A percentile compares a stretch with the other conserved stretches of the same genome.
These are phyloP conservation scores for Sandelia bainsii DNA, from an alignment of 2,797 vertebrate genomes.

Conservation along the genomic window DNA sequence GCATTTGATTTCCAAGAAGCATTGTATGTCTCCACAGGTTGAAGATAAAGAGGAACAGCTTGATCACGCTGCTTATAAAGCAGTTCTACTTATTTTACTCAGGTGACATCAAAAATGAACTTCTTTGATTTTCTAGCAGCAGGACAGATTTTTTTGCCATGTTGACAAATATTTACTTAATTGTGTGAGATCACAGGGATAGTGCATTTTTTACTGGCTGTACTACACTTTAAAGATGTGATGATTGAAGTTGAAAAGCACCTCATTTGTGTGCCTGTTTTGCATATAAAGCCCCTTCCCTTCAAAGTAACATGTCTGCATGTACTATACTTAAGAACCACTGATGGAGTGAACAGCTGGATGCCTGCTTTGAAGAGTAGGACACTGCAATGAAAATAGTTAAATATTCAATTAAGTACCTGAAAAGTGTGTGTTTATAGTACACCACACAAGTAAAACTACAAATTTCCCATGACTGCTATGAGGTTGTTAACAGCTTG, in stretches of 20 bases:
- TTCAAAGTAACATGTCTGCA: constrained; percentile 57
- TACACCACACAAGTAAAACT: constrained; percentile 42
- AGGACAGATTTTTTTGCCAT: constrained; percentile 37
- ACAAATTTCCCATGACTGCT: constrained; percentile 52
- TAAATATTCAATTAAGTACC: constrained; percentile 48
- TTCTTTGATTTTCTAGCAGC: constrained; percentile 44
- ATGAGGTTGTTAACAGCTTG: constrained; percentile 73
- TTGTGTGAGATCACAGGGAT: constrained; percentile 54
- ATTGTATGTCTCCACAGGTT: constrained; percentile 27
- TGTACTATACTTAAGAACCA: constrained; percentile 35
- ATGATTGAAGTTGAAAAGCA: constrained; percentile 58
- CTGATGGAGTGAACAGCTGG: constrained; percentile 48
- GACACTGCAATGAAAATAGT: constrained; percentile 29
- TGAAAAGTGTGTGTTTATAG: constrained; percentile 42
- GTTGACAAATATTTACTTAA: constrained; percentile 56
- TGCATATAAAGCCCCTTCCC: constrained; percentile 55
- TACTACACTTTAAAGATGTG: constrained; percentile 24
- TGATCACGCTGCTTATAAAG: constrained; percentile 27
- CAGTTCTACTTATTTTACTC: constrained; percentile 7
- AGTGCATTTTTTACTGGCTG: constrained; percentile 27
- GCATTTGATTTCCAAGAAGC: background rate
- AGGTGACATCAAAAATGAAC: constrained; percentile 35
- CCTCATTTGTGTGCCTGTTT: constrained; percentile 54
- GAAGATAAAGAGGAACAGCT: constrained; percentile 19
- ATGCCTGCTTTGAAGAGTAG: constrained; percentile 56